Base-by-base conservation (phyloP, 2,888 invertebrate genomes). In the Noctua comes region DNA sequence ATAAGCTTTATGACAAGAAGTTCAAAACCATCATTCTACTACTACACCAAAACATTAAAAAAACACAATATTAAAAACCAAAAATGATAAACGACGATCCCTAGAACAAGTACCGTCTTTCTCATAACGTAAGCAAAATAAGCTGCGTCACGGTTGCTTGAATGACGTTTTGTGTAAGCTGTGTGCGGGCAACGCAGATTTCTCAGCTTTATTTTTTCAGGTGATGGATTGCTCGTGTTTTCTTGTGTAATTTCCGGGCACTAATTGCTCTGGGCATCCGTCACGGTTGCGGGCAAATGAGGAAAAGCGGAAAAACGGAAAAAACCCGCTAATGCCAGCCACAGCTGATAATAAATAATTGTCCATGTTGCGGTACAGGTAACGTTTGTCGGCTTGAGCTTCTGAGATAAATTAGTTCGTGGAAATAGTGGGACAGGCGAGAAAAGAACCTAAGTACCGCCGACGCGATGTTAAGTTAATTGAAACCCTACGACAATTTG, bases 181-280 rank as follows among this genome's bases (percentile, higher is more conserved):
- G 91, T 91, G 77, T 85, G 84, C 72, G 92, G 92, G 89, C 90
- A 88, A 86, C 91, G 90, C 93, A 95, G 96, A 96, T 96, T 96
- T 95, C 92, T 92, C 92, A 88, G 94, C 94, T 95, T 95, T 95
- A 94, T 95, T 95, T 96, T 96, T 92, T 91, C 91, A 91, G 95
- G 96, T 96, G 96, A 96, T 96, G 95, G 96, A 96, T 96, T 92
- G 93, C 94, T 89, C 90, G 93, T 95, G 94, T 96, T 96, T 96
- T 96, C 96, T 96, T 95, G 93, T 94, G 96, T 96, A 96, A 96
- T 96, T 96, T 96, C 96, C 96, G 95, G 94, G 93, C 95, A 93
- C 96, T 96, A 96, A 96, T 96, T 96, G 95, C 95, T 90, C 88
- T 90, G 90, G 93, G 95, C 95, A 95, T 96, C 96, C 95, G 96